Percentiles rank a stretch among this genome's conserved stretches.
These are phyloP conservation scores for Catharus fuscescens DNA, from an alignment of 2,113 vertebrate genomes.

Conservation along the genomic window DNA sequence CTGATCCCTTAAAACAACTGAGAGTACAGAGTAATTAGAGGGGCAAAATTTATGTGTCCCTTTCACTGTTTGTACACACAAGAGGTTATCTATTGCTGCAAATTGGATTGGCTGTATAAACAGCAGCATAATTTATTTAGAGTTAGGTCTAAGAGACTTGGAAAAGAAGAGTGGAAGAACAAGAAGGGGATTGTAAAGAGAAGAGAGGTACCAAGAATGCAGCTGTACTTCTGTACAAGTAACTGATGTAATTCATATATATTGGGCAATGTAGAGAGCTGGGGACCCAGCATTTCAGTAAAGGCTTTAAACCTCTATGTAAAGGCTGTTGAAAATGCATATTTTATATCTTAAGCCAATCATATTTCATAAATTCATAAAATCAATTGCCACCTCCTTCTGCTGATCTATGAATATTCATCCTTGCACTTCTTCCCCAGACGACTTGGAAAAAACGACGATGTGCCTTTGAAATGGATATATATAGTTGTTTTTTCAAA, in stretches of 20 bases:
- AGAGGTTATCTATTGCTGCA: slow-evolving; percentile 2
- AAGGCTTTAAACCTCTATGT: background rate
- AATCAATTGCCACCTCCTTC: background rate
- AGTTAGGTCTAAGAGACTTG: background rate
- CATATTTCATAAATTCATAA: background rate
- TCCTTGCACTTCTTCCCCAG: background rate
- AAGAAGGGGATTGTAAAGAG: background rate
- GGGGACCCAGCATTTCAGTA: background rate
- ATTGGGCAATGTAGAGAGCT: background rate
- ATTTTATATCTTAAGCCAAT: background rate
- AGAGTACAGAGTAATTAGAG: background rate
- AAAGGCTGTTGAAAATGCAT: background rate
- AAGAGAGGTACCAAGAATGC: background rate
- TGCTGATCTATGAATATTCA: slow-evolving; percentile 6
- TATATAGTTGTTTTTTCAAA: background rate
- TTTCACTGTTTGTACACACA: background rate
- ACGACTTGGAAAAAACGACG: background rate
- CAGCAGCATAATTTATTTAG: slow-evolving; percentile 30
- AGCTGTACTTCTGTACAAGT: background rate
- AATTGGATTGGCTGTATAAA: slow-evolving; percentile 34
- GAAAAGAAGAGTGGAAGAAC: background rate
- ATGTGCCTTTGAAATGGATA: background rate
- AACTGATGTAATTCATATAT: background rate
- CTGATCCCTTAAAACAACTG: background rate
- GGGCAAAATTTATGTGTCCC: background rate